Conservation (phyloP, 2,113 vertebrate genomes). For the Callopanchax toddi region DNA sequence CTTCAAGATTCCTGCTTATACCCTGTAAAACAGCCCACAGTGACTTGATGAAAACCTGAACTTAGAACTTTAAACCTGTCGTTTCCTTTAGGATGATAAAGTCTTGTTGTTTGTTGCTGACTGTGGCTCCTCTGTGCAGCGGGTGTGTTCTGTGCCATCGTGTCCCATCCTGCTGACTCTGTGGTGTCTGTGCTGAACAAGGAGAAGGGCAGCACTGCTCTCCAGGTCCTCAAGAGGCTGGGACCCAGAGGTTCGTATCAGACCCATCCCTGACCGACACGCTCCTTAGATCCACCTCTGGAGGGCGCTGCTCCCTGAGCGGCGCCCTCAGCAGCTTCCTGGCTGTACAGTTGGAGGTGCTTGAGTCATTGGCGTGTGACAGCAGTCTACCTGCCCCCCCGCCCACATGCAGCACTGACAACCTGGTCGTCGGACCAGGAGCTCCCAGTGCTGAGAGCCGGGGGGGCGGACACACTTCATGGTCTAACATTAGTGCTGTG, state of each 20-base stretch:
- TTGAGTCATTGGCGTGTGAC: slow-evolving; percentile 98
- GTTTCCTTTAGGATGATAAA: too few species aligned
- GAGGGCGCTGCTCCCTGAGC: slow-evolving; percentile 73
- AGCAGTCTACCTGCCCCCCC: slow-evolving; percentile 87
- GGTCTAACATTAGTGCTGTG: too few species aligned
- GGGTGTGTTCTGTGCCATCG: slow-evolving; percentile 97
- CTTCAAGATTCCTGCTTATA: too few species aligned
- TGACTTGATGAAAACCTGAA: too few species aligned
- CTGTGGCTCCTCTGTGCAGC: slow-evolving; percentile 76
- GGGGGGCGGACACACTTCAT: slow-evolving; percentile 70
- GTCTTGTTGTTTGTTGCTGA: neutral
- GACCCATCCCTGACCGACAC: slow-evolving; percentile 63
- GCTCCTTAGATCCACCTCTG: slow-evolving; percentile 98
- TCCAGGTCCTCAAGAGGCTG: slow-evolving; percentile 87
- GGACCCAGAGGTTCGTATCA: slow-evolving; percentile 86
- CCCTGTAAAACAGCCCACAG: too few species aligned
- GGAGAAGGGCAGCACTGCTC: slow-evolving; percentile 91
- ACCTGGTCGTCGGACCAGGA: slow-evolving; percentile 32
- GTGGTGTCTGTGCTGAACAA: slow-evolving; percentile 98
- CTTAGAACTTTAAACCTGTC: too few species aligned
- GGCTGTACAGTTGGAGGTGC: slow-evolving; percentile 94
- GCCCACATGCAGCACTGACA: slow-evolving; percentile 69
- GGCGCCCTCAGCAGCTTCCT: slow-evolving; percentile 83
- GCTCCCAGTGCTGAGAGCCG: slow-evolving; percentile 52
- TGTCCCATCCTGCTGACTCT: slow-evolving; percentile 96